Evolutionary conservation across 2,797 vertebrate species (phyloP), one percentile per base, ranked within the genome.

Genomic region (Microctenopoma stevenorrisi): DNA sequence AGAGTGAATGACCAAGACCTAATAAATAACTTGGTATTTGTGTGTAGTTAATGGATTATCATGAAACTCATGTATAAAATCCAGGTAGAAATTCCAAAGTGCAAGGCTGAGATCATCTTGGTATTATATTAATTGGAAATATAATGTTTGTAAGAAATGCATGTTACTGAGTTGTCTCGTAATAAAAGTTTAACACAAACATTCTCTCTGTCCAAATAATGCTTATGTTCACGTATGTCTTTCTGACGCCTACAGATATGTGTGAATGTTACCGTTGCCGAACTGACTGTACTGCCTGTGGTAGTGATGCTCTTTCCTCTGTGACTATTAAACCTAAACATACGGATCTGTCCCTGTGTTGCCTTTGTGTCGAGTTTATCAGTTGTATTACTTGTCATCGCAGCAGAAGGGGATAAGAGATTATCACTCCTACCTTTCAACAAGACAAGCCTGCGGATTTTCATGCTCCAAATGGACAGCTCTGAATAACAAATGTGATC

Each of bases 21-120:
- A 11, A 18, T 40, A 42, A 30, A 78, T 71, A 54, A 67, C 50
- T 76, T 25, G 35, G 57, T 33, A 50, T 35, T 25, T 54, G 25
- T 66, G 38, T 57, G 55, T 40, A 54, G 74, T 60, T 79, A 63
- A 82, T 67, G 33, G 42, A 63, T 85, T 69, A 59, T 74, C 35
- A 68, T 49, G 60, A 69, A 67, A 57, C 18, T 33, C n/a, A 35
- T 64, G 46, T 37, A 60, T 63, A 22, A 30, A 37, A 51, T 55
- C 10, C 30, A 51, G 60, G 38, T 22, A 25, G 48, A 55, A 28
- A 35, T 42, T 48, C 2, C 38, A 59, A 6, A 57, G 65, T 12
- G 16, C 28, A 54, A 47, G 25, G n/a, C 4, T 42, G 9, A 42
- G 13, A 51, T 50, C 13, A 4, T 35, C 33, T 35, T 0, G 60